Percentiles rank a stretch among this genome's conserved stretches.
These are phyloP conservation scores for Epirrhoe tristata DNA, from an alignment of 2,888 invertebrate species.

Conservation along the genomic window DNA sequence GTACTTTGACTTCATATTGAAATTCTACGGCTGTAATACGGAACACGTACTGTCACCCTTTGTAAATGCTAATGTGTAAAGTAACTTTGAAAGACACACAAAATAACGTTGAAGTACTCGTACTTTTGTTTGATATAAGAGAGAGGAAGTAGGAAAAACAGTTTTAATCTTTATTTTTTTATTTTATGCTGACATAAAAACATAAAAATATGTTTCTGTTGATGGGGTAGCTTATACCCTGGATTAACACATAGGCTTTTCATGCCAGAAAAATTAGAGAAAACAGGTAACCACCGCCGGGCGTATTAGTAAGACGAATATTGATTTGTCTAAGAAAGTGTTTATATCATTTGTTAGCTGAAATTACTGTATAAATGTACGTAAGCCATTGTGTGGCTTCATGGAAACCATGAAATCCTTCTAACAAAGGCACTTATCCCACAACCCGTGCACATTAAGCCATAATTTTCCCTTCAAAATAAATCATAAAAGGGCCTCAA, in stretches of 20 bases:
- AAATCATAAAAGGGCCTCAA: constrained; percentile 24
- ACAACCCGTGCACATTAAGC: constrained; percentile 10
- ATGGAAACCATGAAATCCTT: constrained; percentile 21
- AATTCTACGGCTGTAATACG: constrained; percentile 19
- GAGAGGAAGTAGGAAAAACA: not conserved
- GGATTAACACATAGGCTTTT: too few species aligned
- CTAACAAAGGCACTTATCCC: constrained; percentile 14
- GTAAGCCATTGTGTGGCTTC: not conserved
- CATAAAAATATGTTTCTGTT: too few species aligned
- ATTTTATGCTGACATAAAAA: not conserved
- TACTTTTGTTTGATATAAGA: constrained; percentile 1
- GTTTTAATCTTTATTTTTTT: not conserved
- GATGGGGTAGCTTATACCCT: too few species aligned
- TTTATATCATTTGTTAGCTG: not conserved
- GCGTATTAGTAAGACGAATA: not conserved
- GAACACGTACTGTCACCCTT: constrained; percentile 31
- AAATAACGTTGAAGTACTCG: not conserved
- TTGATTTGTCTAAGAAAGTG: not conserved
- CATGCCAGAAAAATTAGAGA: not conserved
- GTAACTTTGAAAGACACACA: constrained; percentile 15
- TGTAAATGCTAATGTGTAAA: constrained; percentile 27
- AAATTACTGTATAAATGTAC: constrained; percentile 6
- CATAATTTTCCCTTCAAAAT: constrained; percentile 29
- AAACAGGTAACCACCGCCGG: not conserved
- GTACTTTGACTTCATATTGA: constrained; percentile 9